Evolutionary conservation across 2,113 vertebrate species (phyloP), one percentile per base, ranked within the genome.

Genomic region (Ibidorhyncha struthersii): DNA sequence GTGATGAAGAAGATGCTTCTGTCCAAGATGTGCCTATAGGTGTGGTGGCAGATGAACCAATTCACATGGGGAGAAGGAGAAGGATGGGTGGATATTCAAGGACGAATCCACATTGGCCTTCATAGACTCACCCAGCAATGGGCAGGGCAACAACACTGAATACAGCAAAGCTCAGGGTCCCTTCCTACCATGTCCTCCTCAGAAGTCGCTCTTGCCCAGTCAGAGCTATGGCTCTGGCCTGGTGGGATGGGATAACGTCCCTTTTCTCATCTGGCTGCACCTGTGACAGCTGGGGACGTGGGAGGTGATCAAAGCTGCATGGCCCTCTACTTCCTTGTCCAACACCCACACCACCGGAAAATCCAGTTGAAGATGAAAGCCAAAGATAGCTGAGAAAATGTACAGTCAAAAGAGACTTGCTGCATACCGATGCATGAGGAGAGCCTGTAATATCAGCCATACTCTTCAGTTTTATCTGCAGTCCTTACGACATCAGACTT

Each of bases 311-410:
- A 83, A 56, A 83, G 25, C 34, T 67, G 10, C 29, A 14, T 5
- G 18, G 11, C 20, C 9, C 23, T 55, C 66, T 67, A 26, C 22
- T 6, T 77, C 38, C 10, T 27, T 18, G 7, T 12, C 12, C 49
- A 73, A 52, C 20, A 43, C 12, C 6, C 40, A 58, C 19, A 50
- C 5, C 2, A 4, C 26, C 0, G 0, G 63, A 86, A 92, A 89
- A 69, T 27, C 34, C 41, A 72, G 13, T 3, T 83, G 45, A 40
- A 78, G n/a, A 49, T 34, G 59, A 83, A 86, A 91, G 25, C 8
- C 7, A 40, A 34, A 49, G 22, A 22, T 4, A 82, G 45, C 16
- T 74, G 73, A 63, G 71, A 84, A 89, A 56, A 73, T 4, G 2
- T 6, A n/a, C 25, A 52, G 10, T 25, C 29, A 61, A 89, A 80